Percentiles rank a stretch among this genome's conserved stretches.
These are phyloP conservation scores for Pagetopsis macropterus DNA, from an alignment of 2,797 vertebrate species.

Conservation along the genomic window DNA sequence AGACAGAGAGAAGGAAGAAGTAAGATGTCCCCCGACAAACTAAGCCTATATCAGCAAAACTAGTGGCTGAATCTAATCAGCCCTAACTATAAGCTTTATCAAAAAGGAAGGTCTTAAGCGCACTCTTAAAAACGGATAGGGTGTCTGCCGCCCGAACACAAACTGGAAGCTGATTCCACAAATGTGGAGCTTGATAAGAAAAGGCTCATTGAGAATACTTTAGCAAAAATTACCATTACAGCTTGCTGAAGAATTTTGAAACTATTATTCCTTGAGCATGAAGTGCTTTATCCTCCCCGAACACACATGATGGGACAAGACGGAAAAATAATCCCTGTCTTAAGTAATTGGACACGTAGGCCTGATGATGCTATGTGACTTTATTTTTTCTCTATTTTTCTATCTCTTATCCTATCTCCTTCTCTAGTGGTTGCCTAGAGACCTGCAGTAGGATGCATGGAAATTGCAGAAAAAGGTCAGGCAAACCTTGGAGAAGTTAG, in stretches of 20 bases:
- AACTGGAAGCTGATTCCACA: too few species aligned
- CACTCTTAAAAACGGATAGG: too few species aligned
- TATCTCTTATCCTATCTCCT: slow-evolving; percentile 40
- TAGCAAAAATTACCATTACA: not conserved
- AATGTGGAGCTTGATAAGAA: too few species aligned
- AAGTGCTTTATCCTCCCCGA: slow-evolving; percentile 7
- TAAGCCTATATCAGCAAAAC: too few species aligned
- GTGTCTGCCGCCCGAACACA: too few species aligned
- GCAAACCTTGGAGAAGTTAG: slow-evolving; percentile 79
- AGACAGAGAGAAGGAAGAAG: too few species aligned
- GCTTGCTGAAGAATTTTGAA: too few species aligned
- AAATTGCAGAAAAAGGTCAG: slow-evolving; percentile 79
- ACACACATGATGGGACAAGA: slow-evolving; percentile 6
- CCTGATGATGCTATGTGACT: slow-evolving; percentile 56
- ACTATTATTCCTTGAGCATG: not conserved
- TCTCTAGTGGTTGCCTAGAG: slow-evolving; percentile 76
- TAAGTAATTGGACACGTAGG: slow-evolving; percentile 48
- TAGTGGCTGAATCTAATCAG: too few species aligned
- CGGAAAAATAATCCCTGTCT: slow-evolving; percentile 21
- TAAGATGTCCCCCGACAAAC: too few species aligned
- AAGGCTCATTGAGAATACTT: slow-evolving; percentile 24
- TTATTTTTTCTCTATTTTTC: slow-evolving; percentile 54
- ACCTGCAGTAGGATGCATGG: slow-evolving; percentile 75
- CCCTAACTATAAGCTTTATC: too few species aligned
- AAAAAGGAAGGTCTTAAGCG: too few species aligned